Conservation (phyloP, 23 tunicate genomes). For the Pegea sp. region DNA sequence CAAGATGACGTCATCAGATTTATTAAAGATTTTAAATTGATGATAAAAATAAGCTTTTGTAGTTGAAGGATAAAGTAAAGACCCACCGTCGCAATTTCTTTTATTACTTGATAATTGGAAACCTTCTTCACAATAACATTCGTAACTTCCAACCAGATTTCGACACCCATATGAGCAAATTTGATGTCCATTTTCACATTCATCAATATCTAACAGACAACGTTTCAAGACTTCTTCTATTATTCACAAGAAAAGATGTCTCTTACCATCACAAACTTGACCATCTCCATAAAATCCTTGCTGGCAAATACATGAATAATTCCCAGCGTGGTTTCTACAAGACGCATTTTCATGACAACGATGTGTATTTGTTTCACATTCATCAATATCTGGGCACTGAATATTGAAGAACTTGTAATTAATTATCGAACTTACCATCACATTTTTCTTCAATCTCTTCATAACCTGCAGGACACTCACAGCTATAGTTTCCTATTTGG, state of each 20-base stretch:
- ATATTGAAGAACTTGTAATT: neutral
- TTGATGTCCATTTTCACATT: slow-evolving; percentile 2
- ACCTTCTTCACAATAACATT: slow-evolving; percentile 23
- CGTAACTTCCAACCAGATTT: slow-evolving; percentile 18
- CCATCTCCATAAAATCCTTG: slow-evolving; percentile 46
- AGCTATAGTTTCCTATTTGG: slow-evolving; percentile 28
- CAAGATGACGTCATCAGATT: neutral
- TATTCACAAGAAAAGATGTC: neutral
- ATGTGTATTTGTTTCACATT: slow-evolving; percentile 15
- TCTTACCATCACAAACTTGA: slow-evolving; percentile 25
- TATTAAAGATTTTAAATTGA: neutral
- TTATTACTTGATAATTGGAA: slow-evolving; percentile 6
- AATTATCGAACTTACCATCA: slow-evolving; percentile 4
- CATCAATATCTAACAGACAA: slow-evolving; percentile 33
- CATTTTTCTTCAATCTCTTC: slow-evolving; percentile 5
- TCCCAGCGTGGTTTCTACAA: slow-evolving; percentile 24
- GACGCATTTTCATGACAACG: slow-evolving; percentile 20
- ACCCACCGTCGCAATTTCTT: slow-evolving; percentile 12
- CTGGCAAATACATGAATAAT: slow-evolving; percentile 20
- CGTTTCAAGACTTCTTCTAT: neutral
- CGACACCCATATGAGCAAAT: slow-evolving; percentile 13
- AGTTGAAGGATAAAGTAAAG: neutral
- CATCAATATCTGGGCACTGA: slow-evolving; percentile 49
- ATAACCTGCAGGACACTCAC: slow-evolving; percentile 33
- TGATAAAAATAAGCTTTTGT: neutral